phyloP scores from a whole-genome alignment of 2,113 vertebrate species.

The Grallaria varia region DNA sequence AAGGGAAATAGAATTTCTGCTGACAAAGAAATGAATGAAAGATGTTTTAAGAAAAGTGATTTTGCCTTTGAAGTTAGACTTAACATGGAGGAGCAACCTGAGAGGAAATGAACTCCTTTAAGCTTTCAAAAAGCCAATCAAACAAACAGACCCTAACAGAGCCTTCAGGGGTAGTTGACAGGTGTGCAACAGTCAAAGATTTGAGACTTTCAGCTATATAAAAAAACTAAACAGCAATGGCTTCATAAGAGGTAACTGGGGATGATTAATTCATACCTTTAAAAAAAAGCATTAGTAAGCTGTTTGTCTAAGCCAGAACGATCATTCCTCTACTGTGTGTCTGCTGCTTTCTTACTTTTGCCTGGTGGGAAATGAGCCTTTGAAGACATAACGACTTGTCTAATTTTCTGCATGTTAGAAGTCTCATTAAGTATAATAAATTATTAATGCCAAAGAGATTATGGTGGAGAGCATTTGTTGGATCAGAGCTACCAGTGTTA shows the following conservation, averaged over 20 bases:
- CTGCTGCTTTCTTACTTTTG: background rate
- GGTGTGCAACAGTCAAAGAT: background rate
- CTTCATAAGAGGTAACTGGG: background rate
- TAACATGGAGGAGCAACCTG: background rate
- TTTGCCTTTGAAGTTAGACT: background rate
- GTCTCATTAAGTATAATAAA: slow-evolving; percentile 37
- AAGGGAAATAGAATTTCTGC: background rate
- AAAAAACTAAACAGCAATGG: background rate
- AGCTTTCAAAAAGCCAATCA: background rate
- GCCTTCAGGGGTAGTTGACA: background rate
- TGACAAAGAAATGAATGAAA: background rate
- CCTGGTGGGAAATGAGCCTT: slow-evolving; percentile 18
- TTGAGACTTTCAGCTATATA: background rate
- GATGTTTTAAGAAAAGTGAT: background rate
- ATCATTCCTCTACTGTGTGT: background rate
- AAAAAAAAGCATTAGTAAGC: background rate
- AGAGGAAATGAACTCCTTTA: background rate
- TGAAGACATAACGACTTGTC: background rate
- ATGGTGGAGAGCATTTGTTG: background rate
- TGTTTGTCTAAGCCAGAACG: background rate
- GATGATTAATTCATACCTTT: background rate
- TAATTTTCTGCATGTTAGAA: slow-evolving; percentile 44
- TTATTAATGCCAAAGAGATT: slow-evolving; percentile 29
- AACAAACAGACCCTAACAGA: background rate
- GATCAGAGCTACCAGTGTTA: background rate